Evolutionary conservation across 2,888 invertebrate genomes (phyloP).

Genomic region (Orchesellides sinensis): DNA sequence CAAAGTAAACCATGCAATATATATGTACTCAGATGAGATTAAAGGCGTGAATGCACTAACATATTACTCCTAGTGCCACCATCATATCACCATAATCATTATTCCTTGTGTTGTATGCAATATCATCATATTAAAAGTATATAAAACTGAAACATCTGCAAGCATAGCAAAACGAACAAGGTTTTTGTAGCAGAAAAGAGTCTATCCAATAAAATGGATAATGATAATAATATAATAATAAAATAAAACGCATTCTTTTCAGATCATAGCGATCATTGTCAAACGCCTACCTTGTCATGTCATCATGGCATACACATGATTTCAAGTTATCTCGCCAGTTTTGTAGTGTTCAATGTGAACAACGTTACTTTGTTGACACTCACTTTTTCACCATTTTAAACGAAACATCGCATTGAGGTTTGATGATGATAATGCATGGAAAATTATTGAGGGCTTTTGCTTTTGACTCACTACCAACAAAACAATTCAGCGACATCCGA

Average conservation of each 20-base stretch:
- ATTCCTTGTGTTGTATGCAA: not conserved
- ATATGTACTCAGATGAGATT: not conserved
- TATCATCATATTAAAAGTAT: no score
- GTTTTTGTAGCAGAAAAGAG: no score
- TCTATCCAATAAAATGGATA: constrained; percentile 36
- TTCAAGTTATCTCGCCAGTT: constrained; percentile 3
- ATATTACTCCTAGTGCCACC: no score
- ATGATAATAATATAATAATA: constrained; percentile 45
- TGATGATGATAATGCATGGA: constrained; percentile 28
- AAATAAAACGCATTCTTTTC: constrained; percentile 37
- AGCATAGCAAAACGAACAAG: no score
- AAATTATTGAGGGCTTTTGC: constrained; percentile 43
- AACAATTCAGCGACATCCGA: not conserved
- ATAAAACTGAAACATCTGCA: no score
- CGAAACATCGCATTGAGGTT: constrained; percentile 17
- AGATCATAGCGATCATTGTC: constrained; percentile 43
- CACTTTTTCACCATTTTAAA: constrained; percentile 10
- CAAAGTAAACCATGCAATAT: not conserved
- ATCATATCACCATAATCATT: not conserved
- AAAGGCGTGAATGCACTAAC: constrained; percentile 3
- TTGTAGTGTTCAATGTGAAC: constrained; percentile 39
- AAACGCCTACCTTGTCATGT: constrained; percentile 56
- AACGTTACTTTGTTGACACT: constrained; percentile 58
- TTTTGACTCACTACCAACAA: constrained; percentile 28
- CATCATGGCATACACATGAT: constrained; percentile 16